Conservation (phyloP, 1,140 invertebrate species). For the Macrosteles quadrilineatus region DNA sequence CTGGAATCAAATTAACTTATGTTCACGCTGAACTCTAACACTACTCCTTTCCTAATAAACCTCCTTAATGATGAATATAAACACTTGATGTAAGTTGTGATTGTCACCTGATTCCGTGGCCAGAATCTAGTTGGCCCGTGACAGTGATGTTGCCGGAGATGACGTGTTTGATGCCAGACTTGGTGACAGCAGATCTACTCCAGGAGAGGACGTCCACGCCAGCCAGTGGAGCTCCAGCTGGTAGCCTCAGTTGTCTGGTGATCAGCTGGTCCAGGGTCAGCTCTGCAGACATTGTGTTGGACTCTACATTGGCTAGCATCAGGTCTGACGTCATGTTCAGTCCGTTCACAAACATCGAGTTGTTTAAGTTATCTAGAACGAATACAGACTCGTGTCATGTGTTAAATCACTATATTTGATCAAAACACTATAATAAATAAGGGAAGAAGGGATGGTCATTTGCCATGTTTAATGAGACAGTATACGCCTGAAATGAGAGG, state of each 20-base stretch:
- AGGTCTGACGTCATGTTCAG: conserved; percentile 45
- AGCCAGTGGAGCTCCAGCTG: background rate
- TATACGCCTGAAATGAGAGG: too few species aligned
- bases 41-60: too few species aligned
- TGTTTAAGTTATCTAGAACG: conserved; percentile 36
- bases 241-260: conserved; percentile 26
- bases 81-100: too few species aligned
- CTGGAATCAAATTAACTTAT: too few species aligned
- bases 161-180: background rate
- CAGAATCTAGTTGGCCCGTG: conserved; percentile 1
- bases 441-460: too few species aligned
- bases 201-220: background rate
- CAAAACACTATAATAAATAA: background rate
- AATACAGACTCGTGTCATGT: too few species aligned
- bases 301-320: conserved; percentile 38
- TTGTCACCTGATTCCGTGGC: background rate
- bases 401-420: background rate
- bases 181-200: background rate
- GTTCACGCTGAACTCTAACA: too few species aligned
- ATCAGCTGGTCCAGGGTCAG: conserved; percentile 40
- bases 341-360: conserved; percentile 42
- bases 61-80: too few species aligned
- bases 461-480: too few species aligned
- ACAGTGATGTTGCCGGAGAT: conserved; percentile 15
- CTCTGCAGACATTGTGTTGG: conserved; percentile 43